Conservation (phyloP, 2,113 vertebrate genomes). For the Paraplagusia blochii region DNA sequence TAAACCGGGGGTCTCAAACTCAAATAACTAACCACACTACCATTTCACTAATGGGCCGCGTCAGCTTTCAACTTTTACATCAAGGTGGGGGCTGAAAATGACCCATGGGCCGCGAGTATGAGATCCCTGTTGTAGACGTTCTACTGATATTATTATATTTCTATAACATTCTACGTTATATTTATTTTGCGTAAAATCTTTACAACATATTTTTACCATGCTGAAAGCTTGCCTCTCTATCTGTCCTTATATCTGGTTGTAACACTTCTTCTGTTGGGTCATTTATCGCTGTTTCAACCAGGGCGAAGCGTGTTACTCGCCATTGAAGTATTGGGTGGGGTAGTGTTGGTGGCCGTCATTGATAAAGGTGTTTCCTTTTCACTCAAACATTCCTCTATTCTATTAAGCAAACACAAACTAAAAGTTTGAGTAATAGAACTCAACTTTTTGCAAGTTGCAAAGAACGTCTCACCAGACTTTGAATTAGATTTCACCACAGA, state of each 20-base stretch:
- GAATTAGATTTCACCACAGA: not conserved
- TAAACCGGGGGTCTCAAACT: no score
- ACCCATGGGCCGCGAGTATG: no score
- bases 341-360: slow-evolving; percentile 45
- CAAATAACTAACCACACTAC: no score
- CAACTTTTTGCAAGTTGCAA: not conserved
- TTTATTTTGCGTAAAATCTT: no score
- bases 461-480: slow-evolving; percentile 2
- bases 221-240: slow-evolving; percentile 10
- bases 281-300: slow-evolving; percentile 22
- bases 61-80: no score
- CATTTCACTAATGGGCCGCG: no score
- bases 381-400: slow-evolving; percentile 66
- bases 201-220: no score
- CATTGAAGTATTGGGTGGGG: slow-evolving; percentile 64
- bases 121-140: no score
- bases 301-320: slow-evolving; percentile 34
- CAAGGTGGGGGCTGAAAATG: no score
- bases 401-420: no score
- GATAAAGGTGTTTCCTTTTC: slow-evolving; percentile 60
- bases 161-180: no score
- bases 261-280: slow-evolving; percentile 22
- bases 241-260: slow-evolving; percentile 21
- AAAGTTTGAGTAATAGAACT: slow-evolving; percentile 62
- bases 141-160: no score